Evolutionary conservation across 1,140 invertebrate species (phyloP).

Genomic region (Nymphalis io): DNA sequence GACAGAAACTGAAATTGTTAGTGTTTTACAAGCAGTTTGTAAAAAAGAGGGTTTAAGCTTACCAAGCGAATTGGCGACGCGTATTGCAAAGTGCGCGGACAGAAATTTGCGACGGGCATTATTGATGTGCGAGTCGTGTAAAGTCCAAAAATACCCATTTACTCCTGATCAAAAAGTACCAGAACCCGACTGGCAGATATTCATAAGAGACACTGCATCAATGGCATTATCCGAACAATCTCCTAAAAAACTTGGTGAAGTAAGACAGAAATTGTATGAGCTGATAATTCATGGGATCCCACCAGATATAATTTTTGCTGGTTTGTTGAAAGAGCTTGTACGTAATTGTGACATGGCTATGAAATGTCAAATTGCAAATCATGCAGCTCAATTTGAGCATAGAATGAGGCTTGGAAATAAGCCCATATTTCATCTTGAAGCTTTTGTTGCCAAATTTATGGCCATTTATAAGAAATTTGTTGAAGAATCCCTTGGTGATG

Average conservation of each 20-base stretch:
- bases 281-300: constrained; percentile 97
- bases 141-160: constrained; percentile 95
- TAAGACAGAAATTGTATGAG: constrained; percentile 95
- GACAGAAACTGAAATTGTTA: constrained; percentile 87
- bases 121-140: constrained; percentile 96
- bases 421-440: constrained; percentile 98
- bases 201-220: constrained; percentile 92
- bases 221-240: constrained; percentile 94
- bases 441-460: constrained; percentile 98
- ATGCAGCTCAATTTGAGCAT: constrained; percentile 95
- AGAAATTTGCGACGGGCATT: constrained; percentile 96
- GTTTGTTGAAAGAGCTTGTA: constrained; percentile 91
- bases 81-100: constrained; percentile 90
- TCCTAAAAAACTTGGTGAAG: constrained; percentile 90
- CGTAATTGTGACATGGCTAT: constrained; percentile 94
- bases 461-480: constrained; percentile 93
- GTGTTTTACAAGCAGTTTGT: constrained; percentile 87
- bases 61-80: constrained; percentile 88
- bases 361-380: constrained; percentile 90
- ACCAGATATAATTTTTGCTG: constrained; percentile 95
- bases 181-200: constrained; percentile 96
- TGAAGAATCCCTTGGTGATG: constrained; percentile 82
- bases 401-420: constrained; percentile 94
- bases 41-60: constrained; percentile 93
- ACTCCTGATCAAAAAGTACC: constrained; percentile 90